Evolutionary conservation across 2,888 invertebrate genomes (phyloP), one percentile per base, ranked within the genome.

Genomic region (Lottia scabra): DNA sequence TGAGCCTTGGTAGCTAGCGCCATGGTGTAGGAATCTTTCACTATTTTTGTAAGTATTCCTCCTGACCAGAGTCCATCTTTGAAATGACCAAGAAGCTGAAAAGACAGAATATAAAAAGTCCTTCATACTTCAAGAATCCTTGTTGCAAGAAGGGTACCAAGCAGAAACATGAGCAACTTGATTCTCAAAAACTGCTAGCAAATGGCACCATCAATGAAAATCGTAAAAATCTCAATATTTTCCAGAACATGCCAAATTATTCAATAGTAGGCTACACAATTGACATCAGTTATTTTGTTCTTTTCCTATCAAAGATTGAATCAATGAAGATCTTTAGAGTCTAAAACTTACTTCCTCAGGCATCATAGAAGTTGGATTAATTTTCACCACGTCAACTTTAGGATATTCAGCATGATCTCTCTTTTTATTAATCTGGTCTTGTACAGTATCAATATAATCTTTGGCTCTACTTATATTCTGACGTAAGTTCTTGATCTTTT

Each of bases 31-130:
- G 86, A 83, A 56, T 85, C 84, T 38, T 77, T 75, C 1, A 86
- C 77, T n/a, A 87, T 75, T 72, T 83, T 85, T 6, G 82, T 79
- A 30, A 88, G 79, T 43, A 88, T 73, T 1, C 88, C 87, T 4
- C 83, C 81, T 26, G 82, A 74, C 87, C 88, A 88, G 65, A 84
- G 68, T 0, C 85, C 86, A 65, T 84, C 77, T 12, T 76, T 72
- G 72, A 83, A 86, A 44, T 79, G 74, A 19, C 88, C 88, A 63
- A 87, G 81, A 44, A 88, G 76, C 88, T 88, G 78, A 19, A 73
- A 38, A 38, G 10, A 38, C 3, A 38, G 10, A 6, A 38, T 38
- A 38, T 30, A 30, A 30, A 38, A 2, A 4, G 30, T 30, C 30
- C 5, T 30, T n/a, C n/a, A n/a, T n/a, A n/a, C n/a, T n/a, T n/a